Evolutionary conservation across 2,113 vertebrate genomes (phyloP).

Genomic region (Halcyon senegalensis): DNA sequence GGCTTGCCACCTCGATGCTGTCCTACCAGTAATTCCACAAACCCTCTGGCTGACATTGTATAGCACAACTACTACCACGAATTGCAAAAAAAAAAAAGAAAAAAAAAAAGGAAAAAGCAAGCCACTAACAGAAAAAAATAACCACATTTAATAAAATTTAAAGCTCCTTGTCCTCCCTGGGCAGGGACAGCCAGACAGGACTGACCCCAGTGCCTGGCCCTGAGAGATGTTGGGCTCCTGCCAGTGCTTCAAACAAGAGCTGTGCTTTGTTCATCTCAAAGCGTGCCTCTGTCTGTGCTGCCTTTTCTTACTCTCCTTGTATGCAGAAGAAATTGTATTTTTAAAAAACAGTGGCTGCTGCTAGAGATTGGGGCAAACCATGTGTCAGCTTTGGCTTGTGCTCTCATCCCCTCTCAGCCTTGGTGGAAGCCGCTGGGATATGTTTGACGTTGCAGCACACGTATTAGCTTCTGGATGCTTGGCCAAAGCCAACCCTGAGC

Average conservation of each 20-base stretch:
- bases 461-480: not conserved
- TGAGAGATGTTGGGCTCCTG: not conserved
- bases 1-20: conserved; percentile 38
- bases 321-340: not conserved
- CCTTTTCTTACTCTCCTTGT: not conserved
- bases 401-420: not conserved
- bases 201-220: not conserved
- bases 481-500: not conserved
- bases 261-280: not conserved
- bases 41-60: conserved; percentile 47
- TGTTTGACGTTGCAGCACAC: not conserved
- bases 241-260: not conserved
- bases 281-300: not conserved
- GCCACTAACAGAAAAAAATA: not conserved
- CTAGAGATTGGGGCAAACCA: not conserved
- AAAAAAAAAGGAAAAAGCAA: not conserved
- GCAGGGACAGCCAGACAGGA: not conserved
- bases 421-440: fast-evolving
- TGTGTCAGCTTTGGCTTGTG: not conserved
- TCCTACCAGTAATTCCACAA: conserved; percentile 62
- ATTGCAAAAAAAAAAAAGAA: not conserved
- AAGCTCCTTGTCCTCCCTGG: not conserved
- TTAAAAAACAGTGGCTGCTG: not conserved
- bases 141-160: not conserved
- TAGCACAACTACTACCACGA: not conserved